Conservation (phyloP, 2,797 vertebrate genomes). For the Melanitta fusca region DNA sequence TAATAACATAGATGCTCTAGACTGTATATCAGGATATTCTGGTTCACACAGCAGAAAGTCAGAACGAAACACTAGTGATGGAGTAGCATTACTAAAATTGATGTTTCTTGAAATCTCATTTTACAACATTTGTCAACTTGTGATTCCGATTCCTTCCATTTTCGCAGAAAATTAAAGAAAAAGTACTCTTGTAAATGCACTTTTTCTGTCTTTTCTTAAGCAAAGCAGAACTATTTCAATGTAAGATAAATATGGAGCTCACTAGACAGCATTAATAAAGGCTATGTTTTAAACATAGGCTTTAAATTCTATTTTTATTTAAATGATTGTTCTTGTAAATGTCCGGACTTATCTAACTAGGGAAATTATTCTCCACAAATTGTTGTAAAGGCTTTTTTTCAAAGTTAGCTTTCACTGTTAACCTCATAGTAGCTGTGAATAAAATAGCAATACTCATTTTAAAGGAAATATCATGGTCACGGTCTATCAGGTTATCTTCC, state of each 20-base stretch:
- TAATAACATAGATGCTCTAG: slow-evolving; percentile 84
- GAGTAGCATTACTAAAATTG: slow-evolving; percentile 82
- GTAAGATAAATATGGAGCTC: slow-evolving; percentile 88
- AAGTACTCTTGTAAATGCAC: slow-evolving; percentile 85
- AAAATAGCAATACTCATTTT: slow-evolving; percentile 49
- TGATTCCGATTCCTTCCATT: slow-evolving; percentile 85
- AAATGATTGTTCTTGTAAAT: slow-evolving; percentile 71
- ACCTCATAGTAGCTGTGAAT: slow-evolving; percentile 31
- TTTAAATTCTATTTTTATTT: slow-evolving; percentile 80
- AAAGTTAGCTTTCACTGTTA: slow-evolving; percentile 49
- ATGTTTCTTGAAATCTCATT: slow-evolving; percentile 83
- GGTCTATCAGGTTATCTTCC: slow-evolving; percentile 11
- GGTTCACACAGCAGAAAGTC: slow-evolving; percentile 78
- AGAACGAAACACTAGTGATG: slow-evolving; percentile 80
- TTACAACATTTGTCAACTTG: slow-evolving; percentile 84
- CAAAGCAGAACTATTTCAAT: slow-evolving; percentile 88
- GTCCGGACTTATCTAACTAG: slow-evolving; percentile 61
- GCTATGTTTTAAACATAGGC: slow-evolving; percentile 90
- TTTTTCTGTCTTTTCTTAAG: slow-evolving; percentile 88
- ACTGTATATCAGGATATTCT: slow-evolving; percentile 82
- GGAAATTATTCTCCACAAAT: slow-evolving; percentile 61
- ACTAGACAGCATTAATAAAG: slow-evolving; percentile 92
- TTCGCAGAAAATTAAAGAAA: slow-evolving; percentile 86
- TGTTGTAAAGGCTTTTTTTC: slow-evolving; percentile 48
- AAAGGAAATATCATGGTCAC: slow-evolving; percentile 44